Percentiles rank a stretch among this genome's conserved stretches.
Evolutionary conservation across 2,888 invertebrate genomes (phyloP).

Genomic region (Petrophora chlorosata): DNA sequence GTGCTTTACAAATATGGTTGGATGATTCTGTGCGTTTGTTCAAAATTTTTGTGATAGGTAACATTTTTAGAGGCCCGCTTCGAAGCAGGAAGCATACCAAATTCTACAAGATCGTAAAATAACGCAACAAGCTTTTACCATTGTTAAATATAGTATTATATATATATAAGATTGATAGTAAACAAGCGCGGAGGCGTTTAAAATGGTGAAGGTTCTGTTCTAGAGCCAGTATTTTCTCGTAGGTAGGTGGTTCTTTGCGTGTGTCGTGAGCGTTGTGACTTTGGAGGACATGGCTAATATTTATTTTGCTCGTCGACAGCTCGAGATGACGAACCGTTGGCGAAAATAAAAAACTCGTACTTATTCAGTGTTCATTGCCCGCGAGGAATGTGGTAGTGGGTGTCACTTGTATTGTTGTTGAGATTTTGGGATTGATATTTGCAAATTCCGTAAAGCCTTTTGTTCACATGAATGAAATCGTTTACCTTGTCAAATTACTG

Average conservation of each 20-base stretch:
- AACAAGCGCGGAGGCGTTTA: slow-evolving; percentile 13
- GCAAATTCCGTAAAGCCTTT: background rate
- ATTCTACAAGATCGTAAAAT: slow-evolving; percentile 21
- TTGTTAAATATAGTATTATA: slow-evolving; percentile 17
- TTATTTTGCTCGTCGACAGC: slow-evolving; percentile 49
- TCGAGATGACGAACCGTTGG: slow-evolving; percentile 39
- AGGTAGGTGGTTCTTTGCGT: slow-evolving; percentile 1
- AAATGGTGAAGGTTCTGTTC: slow-evolving; percentile 7
- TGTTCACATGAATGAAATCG: background rate
- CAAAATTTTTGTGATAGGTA: slow-evolving; percentile 3
- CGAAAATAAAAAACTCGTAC: slow-evolving; percentile 34
- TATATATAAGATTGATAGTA: slow-evolving; percentile 12
- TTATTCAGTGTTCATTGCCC: slow-evolving; percentile 23
- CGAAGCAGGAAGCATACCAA: slow-evolving; percentile 13
- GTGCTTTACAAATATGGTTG: slow-evolving; percentile 3
- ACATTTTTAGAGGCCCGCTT: slow-evolving; percentile 7
- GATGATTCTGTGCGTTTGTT: background rate
- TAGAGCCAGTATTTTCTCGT: background rate
- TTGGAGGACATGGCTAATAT: slow-evolving; percentile 53
- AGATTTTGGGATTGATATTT: slow-evolving; percentile 16
- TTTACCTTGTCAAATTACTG: background rate
- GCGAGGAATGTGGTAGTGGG: slow-evolving; percentile 20
- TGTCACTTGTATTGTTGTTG: slow-evolving; percentile 12
- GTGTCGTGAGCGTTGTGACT: slow-evolving; percentile 15
- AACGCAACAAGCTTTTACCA: slow-evolving; percentile 8